Evolutionary conservation across 2,797 vertebrate species (phyloP), one percentile per base, ranked within the genome.

Genomic region (Sebastolobus altivelis): DNA sequence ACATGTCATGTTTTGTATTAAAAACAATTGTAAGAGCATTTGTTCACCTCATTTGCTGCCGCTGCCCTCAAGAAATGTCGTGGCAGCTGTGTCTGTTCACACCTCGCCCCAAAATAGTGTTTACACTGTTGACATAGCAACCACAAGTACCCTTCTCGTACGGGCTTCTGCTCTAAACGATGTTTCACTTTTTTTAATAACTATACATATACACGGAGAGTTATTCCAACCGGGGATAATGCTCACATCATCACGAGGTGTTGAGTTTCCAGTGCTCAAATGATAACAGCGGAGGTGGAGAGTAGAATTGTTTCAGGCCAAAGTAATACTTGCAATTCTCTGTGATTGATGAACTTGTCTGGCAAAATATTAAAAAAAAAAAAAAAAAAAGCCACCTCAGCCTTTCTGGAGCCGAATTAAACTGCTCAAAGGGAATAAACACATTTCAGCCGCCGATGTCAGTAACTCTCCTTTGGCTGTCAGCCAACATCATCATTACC

Each of bases 21-120:
- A 68, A 81, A 78, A 75, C 81, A 83, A 84, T 77, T 82, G 27
- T n/a, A 18, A 74, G 56, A 71, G 52, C 46, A 46, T 65, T 80
- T 83, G 81, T 78, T 31, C 72, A 72, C 73, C 61, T 89, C 11
- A 55, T 90, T 86, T 85, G 61, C 80, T 75, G 62, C 60, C n/a
- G 52, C 72, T 81, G 79, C 49, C 76, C 68, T 69, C 58, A 40
- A 87, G 88, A 87, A 86, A 77, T 80, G 77, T 73, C 38, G 80
- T 62, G 68, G 79, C 90, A 90, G 91, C 91, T 93, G 93, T 81
- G 80, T 88, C 87, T 88, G 91, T 92, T 93, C 88, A 81, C 91
- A 90, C 90, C 87, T 92, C 75, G 35, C 88, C 80, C 43, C 59
- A 88, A 88, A 89, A 90, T 88, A 89, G 87, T 84, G 87, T 93